Conservation (phyloP, 2,888 invertebrate species). For the Sinopyrophorus schimmeli region DNA sequence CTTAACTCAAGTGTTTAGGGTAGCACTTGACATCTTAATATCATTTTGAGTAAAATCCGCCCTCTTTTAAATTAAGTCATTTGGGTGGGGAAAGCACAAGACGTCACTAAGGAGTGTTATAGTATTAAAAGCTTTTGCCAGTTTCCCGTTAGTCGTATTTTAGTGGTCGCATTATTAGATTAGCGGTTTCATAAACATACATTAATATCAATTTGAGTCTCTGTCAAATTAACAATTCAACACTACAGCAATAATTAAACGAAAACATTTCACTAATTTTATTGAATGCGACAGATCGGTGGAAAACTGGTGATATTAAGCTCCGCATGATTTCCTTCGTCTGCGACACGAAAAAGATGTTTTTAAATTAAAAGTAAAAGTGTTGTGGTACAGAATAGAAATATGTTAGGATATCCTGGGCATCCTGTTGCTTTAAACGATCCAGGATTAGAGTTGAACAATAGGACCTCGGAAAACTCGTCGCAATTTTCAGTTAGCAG, state of each 20-base stretch:
- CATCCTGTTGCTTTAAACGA: slow-evolving; percentile 39
- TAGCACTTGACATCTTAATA: slow-evolving; percentile 42
- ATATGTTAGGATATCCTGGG: slow-evolving; percentile 45
- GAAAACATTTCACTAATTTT: slow-evolving; percentile 31
- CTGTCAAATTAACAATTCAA: slow-evolving; percentile 41
- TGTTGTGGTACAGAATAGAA: neutral
- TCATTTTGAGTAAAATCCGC: slow-evolving; percentile 43
- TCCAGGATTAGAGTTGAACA: slow-evolving; percentile 32
- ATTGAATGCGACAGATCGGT: slow-evolving; percentile 35
- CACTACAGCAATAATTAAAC: slow-evolving; percentile 29
- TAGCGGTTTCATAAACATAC: slow-evolving; percentile 49
- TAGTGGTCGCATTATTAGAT: slow-evolving; percentile 48
- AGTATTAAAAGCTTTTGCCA: slow-evolving; percentile 47
- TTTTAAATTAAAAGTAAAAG: too few relatives aligned
- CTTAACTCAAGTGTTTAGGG: slow-evolving; percentile 36
- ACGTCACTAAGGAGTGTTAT: slow-evolving; percentile 45
- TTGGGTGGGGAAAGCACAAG: slow-evolving; percentile 41
- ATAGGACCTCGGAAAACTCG: slow-evolving; percentile 45
- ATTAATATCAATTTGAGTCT: slow-evolving; percentile 51
- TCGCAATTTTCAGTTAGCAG: slow-evolving; percentile 54
- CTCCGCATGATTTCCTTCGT: neutral
- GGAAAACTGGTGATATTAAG: neutral
- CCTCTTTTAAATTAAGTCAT: slow-evolving; percentile 48
- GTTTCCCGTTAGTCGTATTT: slow-evolving; percentile 46
- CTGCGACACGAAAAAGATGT: too few relatives aligned